Evolutionary conservation across 2,113 vertebrate species (phyloP).

Genomic region (Phylloscopus whistleri): DNA sequence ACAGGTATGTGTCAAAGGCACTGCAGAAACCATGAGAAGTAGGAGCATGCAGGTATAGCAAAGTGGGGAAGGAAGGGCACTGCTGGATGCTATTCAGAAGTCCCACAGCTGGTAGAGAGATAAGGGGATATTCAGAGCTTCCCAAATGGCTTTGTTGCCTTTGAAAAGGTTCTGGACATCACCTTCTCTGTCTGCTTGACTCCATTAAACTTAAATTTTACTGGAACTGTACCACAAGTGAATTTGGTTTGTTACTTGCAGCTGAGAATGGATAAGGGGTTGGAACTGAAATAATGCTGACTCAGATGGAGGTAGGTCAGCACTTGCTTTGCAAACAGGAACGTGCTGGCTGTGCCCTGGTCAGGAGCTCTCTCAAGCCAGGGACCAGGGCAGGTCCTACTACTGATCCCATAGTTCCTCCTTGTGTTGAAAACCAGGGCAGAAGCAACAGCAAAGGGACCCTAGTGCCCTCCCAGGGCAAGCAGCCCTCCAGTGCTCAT

Average conservation of each 20-base stretch:
- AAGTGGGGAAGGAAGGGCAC: background rate
- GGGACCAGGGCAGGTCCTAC: background rate
- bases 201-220: background rate
- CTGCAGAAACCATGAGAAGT: background rate
- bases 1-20: background rate
- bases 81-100: background rate
- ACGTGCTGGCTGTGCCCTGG: accelerated
- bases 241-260: background rate
- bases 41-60: background rate
- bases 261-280: background rate
- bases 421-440: background rate
- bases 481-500: background rate
- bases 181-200: background rate
- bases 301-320: background rate
- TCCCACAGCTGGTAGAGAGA: background rate
- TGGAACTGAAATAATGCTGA: background rate
- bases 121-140: background rate
- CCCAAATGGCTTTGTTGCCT: background rate
- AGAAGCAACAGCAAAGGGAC: background rate
- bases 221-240: background rate
- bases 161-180: background rate
- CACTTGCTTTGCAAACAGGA: background rate
- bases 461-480: accelerated
- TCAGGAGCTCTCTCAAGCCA: background rate
- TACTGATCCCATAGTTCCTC: background rate